Conservation (phyloP, 2,113 vertebrate species). For the Heteronetta atricapilla region DNA sequence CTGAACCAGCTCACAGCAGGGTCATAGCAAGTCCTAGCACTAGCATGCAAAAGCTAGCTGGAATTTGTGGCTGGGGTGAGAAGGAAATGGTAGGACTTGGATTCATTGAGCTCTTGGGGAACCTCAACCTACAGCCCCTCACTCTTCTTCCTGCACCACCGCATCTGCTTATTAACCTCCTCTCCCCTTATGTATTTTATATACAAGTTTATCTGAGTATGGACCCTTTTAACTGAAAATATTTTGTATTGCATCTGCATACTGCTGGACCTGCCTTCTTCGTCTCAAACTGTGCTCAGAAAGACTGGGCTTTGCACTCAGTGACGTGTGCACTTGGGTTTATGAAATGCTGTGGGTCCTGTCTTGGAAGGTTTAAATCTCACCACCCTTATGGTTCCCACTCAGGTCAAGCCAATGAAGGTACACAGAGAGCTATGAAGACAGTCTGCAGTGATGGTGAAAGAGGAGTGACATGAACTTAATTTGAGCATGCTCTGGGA, state of each 20-base stretch:
- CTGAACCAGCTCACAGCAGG: neutral
- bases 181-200: neutral
- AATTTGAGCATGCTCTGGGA: neutral
- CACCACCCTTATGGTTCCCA: accelerated
- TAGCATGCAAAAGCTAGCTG: neutral
- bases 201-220: neutral
- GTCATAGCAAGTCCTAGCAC: neutral
- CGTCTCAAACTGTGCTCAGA: neutral
- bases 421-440: neutral
- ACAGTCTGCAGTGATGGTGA: neutral
- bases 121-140: neutral
- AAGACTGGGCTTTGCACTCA: neutral
- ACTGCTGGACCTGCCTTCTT: neutral
- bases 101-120: neutral
- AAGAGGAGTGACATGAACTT: neutral
- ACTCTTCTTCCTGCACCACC: neutral
- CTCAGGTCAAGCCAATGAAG: neutral
- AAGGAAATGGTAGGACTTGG: neutral
- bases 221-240: neutral
- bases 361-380: neutral
- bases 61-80: neutral
- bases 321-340: neutral
- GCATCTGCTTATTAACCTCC: neutral
- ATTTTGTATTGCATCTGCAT: neutral
- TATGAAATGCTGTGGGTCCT: neutral